Conservation (phyloP, 2,888 invertebrate genomes). For the Halictus ligatus region DNA sequence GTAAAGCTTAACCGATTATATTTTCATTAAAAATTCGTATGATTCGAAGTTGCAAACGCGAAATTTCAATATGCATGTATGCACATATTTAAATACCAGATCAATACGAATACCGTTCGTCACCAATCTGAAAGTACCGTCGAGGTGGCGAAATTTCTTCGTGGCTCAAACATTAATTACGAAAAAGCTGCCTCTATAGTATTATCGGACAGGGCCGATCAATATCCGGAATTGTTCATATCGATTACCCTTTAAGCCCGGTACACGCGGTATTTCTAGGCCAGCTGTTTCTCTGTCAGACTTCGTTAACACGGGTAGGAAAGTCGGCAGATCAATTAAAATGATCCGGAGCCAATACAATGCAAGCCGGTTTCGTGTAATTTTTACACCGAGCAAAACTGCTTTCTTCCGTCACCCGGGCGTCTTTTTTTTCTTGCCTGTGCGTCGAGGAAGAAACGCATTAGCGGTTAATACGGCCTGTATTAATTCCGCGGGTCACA, state of each 20-base stretch:
- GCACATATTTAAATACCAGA: background rate
- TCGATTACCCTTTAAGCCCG: constrained; percentile 35
- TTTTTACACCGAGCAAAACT: constrained; percentile 21
- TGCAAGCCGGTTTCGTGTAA: constrained; percentile 25
- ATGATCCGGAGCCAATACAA: background rate
- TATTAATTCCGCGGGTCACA: constrained; percentile 15
- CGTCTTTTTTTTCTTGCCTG: background rate
- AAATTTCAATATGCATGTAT: background rate
- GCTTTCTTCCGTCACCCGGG: constrained; percentile 1
- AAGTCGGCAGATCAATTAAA: background rate
- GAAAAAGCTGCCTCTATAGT: background rate
- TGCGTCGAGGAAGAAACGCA: constrained; percentile 34
- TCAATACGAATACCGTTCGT: background rate
- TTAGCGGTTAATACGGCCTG: constrained; percentile 56
- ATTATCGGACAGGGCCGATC: constrained; percentile 4
- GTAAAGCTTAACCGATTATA: no score
- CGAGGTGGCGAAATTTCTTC: constrained; percentile 1
- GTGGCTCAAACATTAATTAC: constrained; percentile 25
- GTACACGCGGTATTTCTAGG: constrained; percentile 23
- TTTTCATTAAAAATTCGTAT: no score
- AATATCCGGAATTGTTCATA: constrained; percentile 30
- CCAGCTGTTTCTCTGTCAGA: constrained; percentile 54
- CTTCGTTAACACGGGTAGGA: constrained; percentile 3
- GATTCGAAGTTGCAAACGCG: background rate
- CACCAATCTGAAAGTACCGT: background rate